Base-by-base conservation (phyloP, 2,797 vertebrate genomes). In the Danio kyathit region DNA sequence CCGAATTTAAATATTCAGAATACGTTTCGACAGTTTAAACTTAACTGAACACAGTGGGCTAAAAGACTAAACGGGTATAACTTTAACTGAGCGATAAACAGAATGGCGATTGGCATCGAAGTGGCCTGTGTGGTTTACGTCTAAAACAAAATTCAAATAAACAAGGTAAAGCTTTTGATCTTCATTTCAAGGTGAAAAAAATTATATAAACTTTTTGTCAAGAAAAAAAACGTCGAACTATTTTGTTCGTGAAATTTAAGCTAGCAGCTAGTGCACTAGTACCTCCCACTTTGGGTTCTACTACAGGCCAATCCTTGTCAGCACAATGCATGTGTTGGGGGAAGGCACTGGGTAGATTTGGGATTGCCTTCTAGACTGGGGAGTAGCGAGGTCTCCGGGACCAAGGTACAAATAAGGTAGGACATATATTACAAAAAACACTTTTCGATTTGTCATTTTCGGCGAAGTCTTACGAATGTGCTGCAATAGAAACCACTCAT, bases 381-480 rank as follows among this genome's bases (percentile, higher is more conserved):
- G 7, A 40, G 38, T n/a, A 59, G 51, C 63, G 79, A 79, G 73
- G 44, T 59, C 38, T 84, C 40, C 51, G 19, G 77, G 21, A 78
- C 56, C 38, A 41, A 60, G 65, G 63, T 51, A 43, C 46, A 17
- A 76, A 76, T 72, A 76, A 80, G 85, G 85, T 86, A 84, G 74
- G 82, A 70, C 10, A 63, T n/a, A 48, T 21, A 80, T 64, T 4
- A 46, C 46, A 48, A 46, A 74, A 52, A 49, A 16, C 46, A 61
- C 43, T 17, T 54, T 80, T 61, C 16, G 41, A 71, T 17, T 51
- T 52, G 44, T 61, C 7, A 64, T n/a, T 7, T 83, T 56, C 16
- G n/a, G 9, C 48, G 7, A 7, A 48, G 3, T 38, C 21, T 48
- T 59, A 13, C 1, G 13, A n/a, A 38, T 40, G 2, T 51, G 9